Percentiles rank a stretch among this genome's conserved stretches.
phyloP scores from a whole-genome alignment of 37 sponge, comb jelly and placozoan genomes.

The Spongilla lacustris region DNA sequence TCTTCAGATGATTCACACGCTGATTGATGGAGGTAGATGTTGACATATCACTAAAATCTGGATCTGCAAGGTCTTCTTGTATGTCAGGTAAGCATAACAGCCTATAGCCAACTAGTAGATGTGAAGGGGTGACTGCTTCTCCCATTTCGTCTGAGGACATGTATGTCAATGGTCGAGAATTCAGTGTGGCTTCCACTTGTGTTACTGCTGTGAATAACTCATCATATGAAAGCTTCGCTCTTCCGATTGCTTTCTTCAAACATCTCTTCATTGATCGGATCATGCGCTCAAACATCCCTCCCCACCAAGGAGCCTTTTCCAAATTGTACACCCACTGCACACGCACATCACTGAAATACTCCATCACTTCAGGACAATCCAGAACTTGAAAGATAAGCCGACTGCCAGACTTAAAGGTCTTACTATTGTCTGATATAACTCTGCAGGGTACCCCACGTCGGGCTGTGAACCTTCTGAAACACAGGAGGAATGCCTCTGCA shows the following conservation, averaged over 20 bases:
- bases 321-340: slow-evolving; percentile 18
- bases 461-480: slow-evolving; percentile 23
- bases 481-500: slow-evolving; percentile 6
- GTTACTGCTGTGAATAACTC: slow-evolving; percentile 12
- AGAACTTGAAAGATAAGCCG: background rate
- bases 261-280: slow-evolving; percentile 31
- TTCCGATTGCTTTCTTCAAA: slow-evolving; percentile 23
- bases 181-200: slow-evolving; percentile 35
- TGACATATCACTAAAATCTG: background rate
- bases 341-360: background rate
- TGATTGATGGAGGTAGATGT: background rate
- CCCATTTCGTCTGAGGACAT: slow-evolving; percentile 19
- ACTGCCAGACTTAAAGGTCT: slow-evolving; percentile 31
- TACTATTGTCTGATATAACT: slow-evolving; percentile 31
- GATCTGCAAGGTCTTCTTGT: slow-evolving; percentile 7
- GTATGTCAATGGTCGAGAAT: slow-evolving; percentile 39
- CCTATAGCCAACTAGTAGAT: slow-evolving; percentile 29
- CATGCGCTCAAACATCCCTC: slow-evolving; percentile 31
- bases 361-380: background rate
- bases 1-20: background rate
- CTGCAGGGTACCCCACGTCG: slow-evolving; percentile 8
- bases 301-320: slow-evolving; percentile 36
- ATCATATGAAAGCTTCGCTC: slow-evolving; percentile 15
- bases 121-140: slow-evolving; percentile 43
- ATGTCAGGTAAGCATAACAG: slow-evolving; percentile 24